Evolutionary conservation across 2,113 vertebrate species (phyloP).

Genomic region (Callocephalon fimbriatum): DNA sequence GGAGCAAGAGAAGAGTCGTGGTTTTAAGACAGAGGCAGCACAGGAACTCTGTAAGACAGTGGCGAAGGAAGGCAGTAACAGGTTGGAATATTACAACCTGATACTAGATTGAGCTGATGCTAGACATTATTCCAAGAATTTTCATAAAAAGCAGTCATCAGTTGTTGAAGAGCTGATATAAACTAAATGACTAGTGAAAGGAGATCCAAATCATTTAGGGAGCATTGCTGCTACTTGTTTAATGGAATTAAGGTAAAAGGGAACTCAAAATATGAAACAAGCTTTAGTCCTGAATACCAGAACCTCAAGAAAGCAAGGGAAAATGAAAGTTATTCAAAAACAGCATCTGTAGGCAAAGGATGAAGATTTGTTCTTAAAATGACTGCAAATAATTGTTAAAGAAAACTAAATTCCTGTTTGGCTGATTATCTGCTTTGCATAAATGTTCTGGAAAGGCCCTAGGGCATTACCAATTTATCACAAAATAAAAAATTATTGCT

Average conservation of each 20-base stretch:
- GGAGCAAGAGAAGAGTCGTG: background rate
- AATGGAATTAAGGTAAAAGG: background rate
- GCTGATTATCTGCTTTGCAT: background rate
- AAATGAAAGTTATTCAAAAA: background rate
- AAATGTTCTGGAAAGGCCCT: background rate
- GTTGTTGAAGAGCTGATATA: background rate
- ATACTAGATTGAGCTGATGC: background rate
- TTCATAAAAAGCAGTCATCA: background rate
- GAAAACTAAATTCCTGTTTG: background rate
- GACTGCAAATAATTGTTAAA: background rate
- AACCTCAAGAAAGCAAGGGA: background rate
- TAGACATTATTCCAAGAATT: background rate
- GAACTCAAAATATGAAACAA: background rate
- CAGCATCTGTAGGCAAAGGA: background rate
- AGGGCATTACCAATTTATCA: background rate
- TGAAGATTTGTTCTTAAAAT: background rate
- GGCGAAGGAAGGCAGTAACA: background rate
- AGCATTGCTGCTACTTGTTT: background rate
- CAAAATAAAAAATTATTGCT: background rate
- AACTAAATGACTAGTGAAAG: background rate
- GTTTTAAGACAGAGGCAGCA: background rate
- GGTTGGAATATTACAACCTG: background rate
- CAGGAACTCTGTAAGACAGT: rapidly evolving
- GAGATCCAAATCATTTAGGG: background rate
- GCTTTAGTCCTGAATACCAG: background rate